Evolutionary conservation across 1,140 invertebrate species (phyloP), one percentile per base, ranked within the genome.

Genomic region (Stratiolaelaps scimitus): DNA sequence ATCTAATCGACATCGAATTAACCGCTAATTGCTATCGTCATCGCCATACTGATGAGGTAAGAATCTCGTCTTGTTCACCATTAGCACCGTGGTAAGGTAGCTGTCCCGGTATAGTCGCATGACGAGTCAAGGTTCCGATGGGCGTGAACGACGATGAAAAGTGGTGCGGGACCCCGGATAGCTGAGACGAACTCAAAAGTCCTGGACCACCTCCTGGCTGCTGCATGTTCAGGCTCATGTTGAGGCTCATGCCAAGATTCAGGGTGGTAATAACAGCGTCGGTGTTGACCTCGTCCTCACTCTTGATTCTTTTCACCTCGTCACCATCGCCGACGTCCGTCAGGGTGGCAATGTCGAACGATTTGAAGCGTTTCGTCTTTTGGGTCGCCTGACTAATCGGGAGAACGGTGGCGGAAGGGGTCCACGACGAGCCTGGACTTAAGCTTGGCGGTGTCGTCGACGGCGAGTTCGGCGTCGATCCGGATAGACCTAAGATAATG

Each of bases 331-430:
- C 67, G 23, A 69, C 68, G 19, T 65, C 68, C 2, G 69, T 70
- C 15, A 72, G 66, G 6, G 72, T 70, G 20, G 69, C 70, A 15
- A 72, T 72, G 43, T 72, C 68, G 66, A 72, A 72, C 28, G 66
- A 69, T 65, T 70, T 70, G 23, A 70, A 68, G 13, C 68, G 28
- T 26, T 44, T 65, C 43, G 28, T 29, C 19, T 67, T 65, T 17
- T 68, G 64, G 23, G 67, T 70, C 34, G 68, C 69, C n/a, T 45
- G 34, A 19, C 46, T 64, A 0, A 67, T 53, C 7, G 65, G 48
- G 1, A 29, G 40, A 7, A 67, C 28, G n/a, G 29, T 67, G 17
- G 29, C 53, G 34, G 34, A 40, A 2, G 53, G 53, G 13, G 53
- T 26, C 53, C 53, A 60, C 23, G 53, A 60, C 15, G 53, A 60